Percentiles rank a stretch among this genome's conserved stretches.
Conservation (phyloP, 2,113 vertebrate genomes). For the Microtus pennsylvanicus region DNA sequence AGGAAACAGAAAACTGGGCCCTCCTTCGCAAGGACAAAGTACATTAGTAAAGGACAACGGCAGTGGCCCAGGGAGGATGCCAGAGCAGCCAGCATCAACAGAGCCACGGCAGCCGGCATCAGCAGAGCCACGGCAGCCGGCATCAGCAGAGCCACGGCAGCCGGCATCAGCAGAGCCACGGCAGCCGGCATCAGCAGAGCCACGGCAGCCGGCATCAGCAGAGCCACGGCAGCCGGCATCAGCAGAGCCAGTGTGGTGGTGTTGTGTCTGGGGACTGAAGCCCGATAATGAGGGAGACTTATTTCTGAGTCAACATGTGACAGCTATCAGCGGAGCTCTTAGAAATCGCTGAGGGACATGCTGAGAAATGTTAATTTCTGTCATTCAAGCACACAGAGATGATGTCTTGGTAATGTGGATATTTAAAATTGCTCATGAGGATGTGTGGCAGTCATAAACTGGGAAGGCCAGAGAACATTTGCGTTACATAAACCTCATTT, state of each 20-base stretch:
- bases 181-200: too few species aligned
- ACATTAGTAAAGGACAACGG: not conserved
- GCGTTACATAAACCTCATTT: slow-evolving; percentile 75
- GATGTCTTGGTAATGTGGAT: slow-evolving; percentile 47
- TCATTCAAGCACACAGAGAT: slow-evolving; percentile 38
- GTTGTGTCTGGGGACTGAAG: not conserved
- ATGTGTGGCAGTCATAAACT: slow-evolving; percentile 28
- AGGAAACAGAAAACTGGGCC: not conserved
- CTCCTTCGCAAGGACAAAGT: not conserved
- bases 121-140: too few species aligned
- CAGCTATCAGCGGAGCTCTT: slow-evolving; percentile 60
- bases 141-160: too few species aligned
- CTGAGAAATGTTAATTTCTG: slow-evolving; percentile 57
- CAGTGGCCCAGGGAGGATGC: not conserved
- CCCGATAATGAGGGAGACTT: slow-evolving; percentile 25
- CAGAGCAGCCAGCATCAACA: not conserved
- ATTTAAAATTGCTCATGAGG: slow-evolving; percentile 62
- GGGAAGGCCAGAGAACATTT: slow-evolving; percentile 38
- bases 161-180: not conserved
- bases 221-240: not conserved
- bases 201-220: not conserved
- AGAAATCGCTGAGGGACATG: slow-evolving; percentile 57
- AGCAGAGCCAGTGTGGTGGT: too few species aligned
- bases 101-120: not conserved
- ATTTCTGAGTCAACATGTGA: slow-evolving; percentile 57